Base-by-base conservation (phyloP, 1,140 invertebrate genomes). In the Scaptomyza hsui region DNA sequence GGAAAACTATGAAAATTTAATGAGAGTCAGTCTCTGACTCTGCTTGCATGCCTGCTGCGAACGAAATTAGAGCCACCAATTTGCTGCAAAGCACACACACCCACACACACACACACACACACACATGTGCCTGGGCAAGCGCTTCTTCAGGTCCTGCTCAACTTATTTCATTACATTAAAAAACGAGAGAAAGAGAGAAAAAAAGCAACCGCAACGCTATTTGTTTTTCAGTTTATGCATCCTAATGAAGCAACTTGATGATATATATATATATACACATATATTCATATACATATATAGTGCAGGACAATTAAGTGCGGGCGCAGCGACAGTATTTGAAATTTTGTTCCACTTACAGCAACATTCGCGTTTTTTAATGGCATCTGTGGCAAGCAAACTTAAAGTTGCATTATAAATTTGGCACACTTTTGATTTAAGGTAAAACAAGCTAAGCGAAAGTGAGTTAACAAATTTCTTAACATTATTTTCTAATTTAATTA, bases 1-100 rank as follows among this genome's bases (percentile, higher is more conserved):
- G 80, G 62, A 75, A 82, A 70, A 70, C 78, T 75, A 74, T 49
- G 78, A 63, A 82, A 81, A 82, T 82, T 81, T 81, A 81, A 81
- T 81, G 78, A 80, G 77, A 64, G 59, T 37, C 32, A 37, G 37
- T 49, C 57, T 56, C 39, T 18, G 57, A 35, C 37, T 29, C 2
- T 29, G 26, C 26, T 7, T 29, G 24, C 26, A n/a, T 24, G 24
- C 26, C 7, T 29, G 26, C 26, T 47, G 78, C 35, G 59, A 45
- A 24, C 49, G 55, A 82, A 81, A 82, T 81, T 81, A 82, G 80
- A 76, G 60, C 69, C 63, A 82, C 80, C 64, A 68, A 48, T 56
- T 74, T 42, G 61, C 61, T 64, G 42, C 55, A 44, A 29, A 62
- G 61, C 32, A 21, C 52, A 29, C 26, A 37, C 42, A 51, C 49